These are phyloP conservation scores for Ochlodes sylvanus DNA, from an alignment of 2,888 invertebrate genomes.

Conservation along the genomic window DNA sequence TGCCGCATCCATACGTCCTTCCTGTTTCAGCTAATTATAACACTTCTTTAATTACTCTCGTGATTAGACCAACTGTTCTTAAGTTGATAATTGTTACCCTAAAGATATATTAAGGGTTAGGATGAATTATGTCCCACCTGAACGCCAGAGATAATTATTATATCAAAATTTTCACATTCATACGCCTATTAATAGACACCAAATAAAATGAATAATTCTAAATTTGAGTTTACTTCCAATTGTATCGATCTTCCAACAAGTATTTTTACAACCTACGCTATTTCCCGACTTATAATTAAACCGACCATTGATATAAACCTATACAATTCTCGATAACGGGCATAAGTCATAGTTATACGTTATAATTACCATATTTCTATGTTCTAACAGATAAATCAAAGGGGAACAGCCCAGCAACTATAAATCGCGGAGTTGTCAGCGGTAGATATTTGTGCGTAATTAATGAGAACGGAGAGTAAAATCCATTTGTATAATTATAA, in stretches of 20 bases:
- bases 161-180: no score
- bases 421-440: conserved; percentile 48
- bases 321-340: conserved; percentile 27
- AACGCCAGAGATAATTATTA: conserved; percentile 6
- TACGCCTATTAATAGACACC: no score
- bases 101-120: conserved; percentile 8
- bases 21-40: conserved; percentile 53
- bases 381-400: conserved; percentile 34
- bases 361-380: conserved; percentile 26
- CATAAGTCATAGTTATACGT: conserved; percentile 5
- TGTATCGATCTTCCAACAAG: not conserved
- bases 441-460: conserved; percentile 46
- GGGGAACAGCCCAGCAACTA: conserved; percentile 35
- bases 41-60: conserved; percentile 58
- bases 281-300: conserved; percentile 19
- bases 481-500: conserved; percentile 35
- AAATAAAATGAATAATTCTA: no score
- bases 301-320: conserved; percentile 21
- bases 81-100: conserved; percentile 9
- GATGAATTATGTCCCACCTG: not conserved
- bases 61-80: conserved; percentile 45
- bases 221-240: no score
- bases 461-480: conserved; percentile 42
- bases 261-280: conserved; percentile 20
- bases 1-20: conserved; percentile 71